A percentile compares a stretch with the other conserved stretches of the same genome.
phyloP scores from a whole-genome alignment of 2,888 invertebrate genomes.

The Mythimna pallens region DNA sequence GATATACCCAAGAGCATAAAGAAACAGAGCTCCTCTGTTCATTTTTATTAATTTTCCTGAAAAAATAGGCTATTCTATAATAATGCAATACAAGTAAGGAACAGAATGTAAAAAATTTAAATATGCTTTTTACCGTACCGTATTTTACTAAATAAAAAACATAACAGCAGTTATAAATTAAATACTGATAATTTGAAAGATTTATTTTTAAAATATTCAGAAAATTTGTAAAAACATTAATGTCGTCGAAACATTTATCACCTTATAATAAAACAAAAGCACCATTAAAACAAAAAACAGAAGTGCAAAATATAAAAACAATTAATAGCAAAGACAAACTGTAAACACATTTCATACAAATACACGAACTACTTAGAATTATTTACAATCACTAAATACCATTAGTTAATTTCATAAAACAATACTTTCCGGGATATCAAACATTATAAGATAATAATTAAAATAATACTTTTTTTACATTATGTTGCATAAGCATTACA shows the following conservation, averaged over 20 bases:
- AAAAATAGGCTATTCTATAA: neutral
- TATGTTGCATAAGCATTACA: neutral
- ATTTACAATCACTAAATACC: slow-evolving; percentile 30
- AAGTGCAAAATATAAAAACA: slow-evolving; percentile 55
- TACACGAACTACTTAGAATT: slow-evolving; percentile 8
- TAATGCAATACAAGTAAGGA: neutral
- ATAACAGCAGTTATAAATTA: neutral
- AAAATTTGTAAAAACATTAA: slow-evolving; percentile 35
- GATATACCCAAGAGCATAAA: slow-evolving; percentile 19
- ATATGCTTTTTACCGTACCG: neutral
- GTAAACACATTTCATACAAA: slow-evolving; percentile 24
- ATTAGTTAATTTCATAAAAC: slow-evolving; percentile 26
- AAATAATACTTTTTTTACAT: slow-evolving; percentile 33
- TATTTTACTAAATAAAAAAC: neutral
- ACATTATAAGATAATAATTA: slow-evolving; percentile 26
- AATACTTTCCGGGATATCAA: slow-evolving; percentile 44
- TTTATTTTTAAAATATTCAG: slow-evolving; percentile 45
- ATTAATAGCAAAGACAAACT: slow-evolving; percentile 39
- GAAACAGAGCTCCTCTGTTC: slow-evolving; percentile 1
- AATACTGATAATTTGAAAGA: slow-evolving; percentile 23
- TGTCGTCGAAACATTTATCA: slow-evolving; percentile 41
- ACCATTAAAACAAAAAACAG: slow-evolving; percentile 51
- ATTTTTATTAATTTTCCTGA: slow-evolving; percentile 31
- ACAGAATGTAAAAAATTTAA: neutral
- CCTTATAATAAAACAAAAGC: slow-evolving; percentile 60